A percentile compares a stretch with the other conserved stretches of the same genome.
Conservation (phyloP, 2,888 invertebrate species). For the Adelphocoris suturalis region DNA sequence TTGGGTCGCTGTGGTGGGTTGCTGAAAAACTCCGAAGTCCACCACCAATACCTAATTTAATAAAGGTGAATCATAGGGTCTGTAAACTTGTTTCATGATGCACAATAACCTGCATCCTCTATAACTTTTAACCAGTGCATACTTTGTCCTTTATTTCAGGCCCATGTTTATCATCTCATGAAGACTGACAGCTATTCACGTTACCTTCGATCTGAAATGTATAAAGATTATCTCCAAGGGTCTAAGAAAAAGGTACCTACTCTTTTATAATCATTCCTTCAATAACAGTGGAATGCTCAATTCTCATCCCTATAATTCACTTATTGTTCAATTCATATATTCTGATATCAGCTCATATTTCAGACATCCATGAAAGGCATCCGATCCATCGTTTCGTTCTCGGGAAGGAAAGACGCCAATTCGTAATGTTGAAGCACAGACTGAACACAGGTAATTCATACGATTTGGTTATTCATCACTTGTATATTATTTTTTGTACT, state of each 20-base stretch:
- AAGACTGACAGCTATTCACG: conserved; percentile 99
- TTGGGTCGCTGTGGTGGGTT: too few species aligned
- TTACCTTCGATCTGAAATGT: conserved; percentile 98
- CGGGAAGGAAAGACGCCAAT: conserved; percentile 78
- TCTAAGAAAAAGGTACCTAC: conserved; percentile 91
- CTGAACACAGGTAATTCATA: conserved; percentile 49
- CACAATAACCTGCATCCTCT: not conserved
- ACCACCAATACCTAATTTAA: too few species aligned
- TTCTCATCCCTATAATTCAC: conserved; percentile 21
- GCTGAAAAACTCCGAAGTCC: too few species aligned
- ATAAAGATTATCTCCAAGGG: conserved; percentile 96
- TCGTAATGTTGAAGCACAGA: conserved; percentile 73
- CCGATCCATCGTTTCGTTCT: conserved; percentile 90
- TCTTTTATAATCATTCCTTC: not conserved
- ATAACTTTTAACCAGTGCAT: not conserved
- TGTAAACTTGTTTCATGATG: too few species aligned
- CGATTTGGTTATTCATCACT: conserved; percentile 35
- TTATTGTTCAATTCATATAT: conserved; percentile 54
- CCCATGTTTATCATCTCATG: conserved; percentile 99
- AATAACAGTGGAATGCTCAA: not conserved
- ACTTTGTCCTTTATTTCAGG: conserved; percentile 81
- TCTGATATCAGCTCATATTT: conserved; percentile 78
- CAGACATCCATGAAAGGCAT: conserved; percentile 93
- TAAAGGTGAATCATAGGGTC: too few species aligned
- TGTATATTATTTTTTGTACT: conserved; percentile 56